Evolutionary conservation across 2,113 vertebrate genomes (phyloP).

Genomic region (Cryptomyrus ogoouensis): DNA sequence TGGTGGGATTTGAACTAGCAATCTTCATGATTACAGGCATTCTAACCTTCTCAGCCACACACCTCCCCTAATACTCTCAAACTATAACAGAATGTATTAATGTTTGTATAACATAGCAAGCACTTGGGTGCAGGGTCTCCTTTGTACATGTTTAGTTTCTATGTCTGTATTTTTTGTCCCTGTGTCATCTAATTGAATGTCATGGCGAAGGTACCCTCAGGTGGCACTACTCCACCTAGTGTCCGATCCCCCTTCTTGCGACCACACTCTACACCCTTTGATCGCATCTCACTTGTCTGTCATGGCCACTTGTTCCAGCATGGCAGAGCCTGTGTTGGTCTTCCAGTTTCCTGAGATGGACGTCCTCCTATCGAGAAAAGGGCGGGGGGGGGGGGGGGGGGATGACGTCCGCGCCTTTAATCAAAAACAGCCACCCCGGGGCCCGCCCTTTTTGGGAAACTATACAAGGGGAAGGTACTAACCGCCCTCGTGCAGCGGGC

Average conservation of each 20-base stretch:
- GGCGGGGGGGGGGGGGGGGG: background rate
- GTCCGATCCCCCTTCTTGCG: background rate
- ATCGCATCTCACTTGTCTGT: conserved; percentile 81
- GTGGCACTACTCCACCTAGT: background rate
- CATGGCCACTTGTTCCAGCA: conserved; percentile 99
- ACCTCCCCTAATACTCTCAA: background rate
- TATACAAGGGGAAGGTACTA: background rate
- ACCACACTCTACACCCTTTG: background rate
- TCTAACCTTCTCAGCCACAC: background rate
- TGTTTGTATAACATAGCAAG: background rate
- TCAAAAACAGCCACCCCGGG: background rate
- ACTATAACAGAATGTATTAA: background rate
- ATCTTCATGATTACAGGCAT: background rate
- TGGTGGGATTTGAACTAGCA: background rate
- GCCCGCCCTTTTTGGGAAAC: background rate
- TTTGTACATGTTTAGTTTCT: background rate
- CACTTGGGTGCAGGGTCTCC: background rate
- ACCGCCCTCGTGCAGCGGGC: too few species aligned
- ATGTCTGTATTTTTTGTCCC: background rate
- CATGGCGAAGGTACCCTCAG: background rate
- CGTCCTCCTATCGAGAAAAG: conserved; percentile 74
- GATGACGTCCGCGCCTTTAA: background rate
- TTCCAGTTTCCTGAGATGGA: conserved; percentile 99
- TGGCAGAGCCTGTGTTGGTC: conserved; percentile 95
- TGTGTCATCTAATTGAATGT: background rate